A percentile compares a stretch with the other conserved stretches of the same genome.
phyloP scores from a whole-genome alignment of 1,140 invertebrate genomes.

The Meloidogyne exigua region DNA sequence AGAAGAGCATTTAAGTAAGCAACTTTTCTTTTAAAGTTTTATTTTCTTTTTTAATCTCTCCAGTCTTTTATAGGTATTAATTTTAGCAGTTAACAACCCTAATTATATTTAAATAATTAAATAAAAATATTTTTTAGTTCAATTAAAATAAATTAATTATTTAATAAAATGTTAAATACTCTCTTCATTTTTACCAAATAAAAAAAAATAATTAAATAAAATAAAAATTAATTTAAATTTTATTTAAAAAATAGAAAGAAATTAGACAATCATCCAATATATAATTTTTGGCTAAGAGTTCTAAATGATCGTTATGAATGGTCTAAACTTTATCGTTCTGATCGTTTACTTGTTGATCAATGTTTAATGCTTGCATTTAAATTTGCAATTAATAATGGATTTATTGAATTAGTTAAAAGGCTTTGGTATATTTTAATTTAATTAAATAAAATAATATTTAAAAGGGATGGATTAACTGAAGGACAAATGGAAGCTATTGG shows the following conservation, averaged over 20 bases:
- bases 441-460: not conserved
- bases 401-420: constrained; percentile 36
- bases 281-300: constrained; percentile 49
- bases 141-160: too few relatives aligned
- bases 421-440: constrained; percentile 29
- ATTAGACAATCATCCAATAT: constrained; percentile 40
- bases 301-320: constrained; percentile 39
- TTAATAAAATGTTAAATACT: too few relatives aligned
- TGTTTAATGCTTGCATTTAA: constrained; percentile 38
- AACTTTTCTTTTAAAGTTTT: too few relatives aligned
- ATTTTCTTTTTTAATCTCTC: too few relatives aligned
- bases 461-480: constrained; percentile 26
- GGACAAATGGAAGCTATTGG: constrained; percentile 47
- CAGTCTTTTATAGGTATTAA: too few relatives aligned
- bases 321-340: constrained; percentile 38
- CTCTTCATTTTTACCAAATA: too few relatives aligned
- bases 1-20: constrained; percentile 34
- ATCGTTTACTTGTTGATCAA: constrained; percentile 45
- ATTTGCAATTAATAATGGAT: constrained; percentile 48
- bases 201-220: too few relatives aligned
- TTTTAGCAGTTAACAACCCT: too few relatives aligned
- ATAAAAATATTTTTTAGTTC: too few relatives aligned
- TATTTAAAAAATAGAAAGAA: constrained; percentile 32
- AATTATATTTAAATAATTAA: too few relatives aligned
- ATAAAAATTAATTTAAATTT: not conserved